Conservation (phyloP, 2,888 invertebrate species). For the Coenonympha arcania region DNA sequence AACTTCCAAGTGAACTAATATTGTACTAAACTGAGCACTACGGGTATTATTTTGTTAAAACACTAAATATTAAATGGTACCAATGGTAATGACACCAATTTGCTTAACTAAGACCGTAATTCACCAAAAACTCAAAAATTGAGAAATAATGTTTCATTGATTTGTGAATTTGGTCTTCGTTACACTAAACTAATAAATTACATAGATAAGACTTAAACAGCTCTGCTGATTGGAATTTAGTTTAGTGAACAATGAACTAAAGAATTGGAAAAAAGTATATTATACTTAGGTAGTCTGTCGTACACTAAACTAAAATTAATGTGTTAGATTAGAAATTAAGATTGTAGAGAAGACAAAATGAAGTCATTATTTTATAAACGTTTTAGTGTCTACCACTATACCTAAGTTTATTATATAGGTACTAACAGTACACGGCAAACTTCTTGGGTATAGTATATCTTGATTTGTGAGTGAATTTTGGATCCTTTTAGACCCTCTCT, state of each 20-base stretch:
- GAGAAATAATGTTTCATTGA: no score
- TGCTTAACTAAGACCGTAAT: background rate
- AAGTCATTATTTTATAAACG: no score
- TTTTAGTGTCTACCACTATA: background rate
- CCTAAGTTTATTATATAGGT: constrained; percentile 20
- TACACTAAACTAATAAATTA: no score
- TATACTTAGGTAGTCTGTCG: background rate
- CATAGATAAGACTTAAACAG: background rate
- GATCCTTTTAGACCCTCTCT: no score
- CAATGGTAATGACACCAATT: constrained; percentile 1
- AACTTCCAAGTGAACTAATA: constrained; percentile 33
- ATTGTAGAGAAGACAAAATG: no score
- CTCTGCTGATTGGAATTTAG: background rate
- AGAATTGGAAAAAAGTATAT: background rate
- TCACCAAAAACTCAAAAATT: no score
- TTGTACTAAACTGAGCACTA: constrained; percentile 29
- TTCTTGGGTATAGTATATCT: no score
- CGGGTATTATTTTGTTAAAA: constrained; percentile 43
- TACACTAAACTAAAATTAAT: background rate
- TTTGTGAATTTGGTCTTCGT: no score
- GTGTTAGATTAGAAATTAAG: background rate
- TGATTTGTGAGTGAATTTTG: no score
- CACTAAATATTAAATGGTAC: constrained; percentile 41
- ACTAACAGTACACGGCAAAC: no score
- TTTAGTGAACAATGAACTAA: background rate